Percentiles rank a stretch among this genome's conserved stretches.
phyloP scores from a whole-genome alignment of 2,113 vertebrate genomes.

The Campylorhamphus procurvoides region DNA sequence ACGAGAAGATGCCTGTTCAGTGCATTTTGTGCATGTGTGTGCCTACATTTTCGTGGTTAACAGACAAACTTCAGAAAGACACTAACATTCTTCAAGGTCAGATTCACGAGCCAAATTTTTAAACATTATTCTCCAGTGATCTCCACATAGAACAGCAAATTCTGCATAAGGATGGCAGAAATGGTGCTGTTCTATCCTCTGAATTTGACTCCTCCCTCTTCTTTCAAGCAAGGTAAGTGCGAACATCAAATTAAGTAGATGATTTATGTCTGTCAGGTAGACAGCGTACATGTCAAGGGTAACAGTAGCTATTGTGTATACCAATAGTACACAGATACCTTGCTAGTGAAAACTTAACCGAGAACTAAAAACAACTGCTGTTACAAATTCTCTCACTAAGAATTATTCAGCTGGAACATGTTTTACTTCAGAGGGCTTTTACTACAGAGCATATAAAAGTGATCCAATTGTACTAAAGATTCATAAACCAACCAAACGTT shows the following conservation, averaged over 20 bases:
- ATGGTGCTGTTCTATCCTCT: neutral
- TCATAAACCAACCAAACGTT: slow-evolving; percentile 27
- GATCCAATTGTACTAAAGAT: slow-evolving; percentile 12
- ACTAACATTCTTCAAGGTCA: neutral
- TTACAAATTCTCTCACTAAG: neutral
- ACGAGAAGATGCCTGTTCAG: neutral
- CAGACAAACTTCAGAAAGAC: neutral
- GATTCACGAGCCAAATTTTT: neutral
- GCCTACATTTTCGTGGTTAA: neutral
- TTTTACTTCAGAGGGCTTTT: slow-evolving; percentile 17
- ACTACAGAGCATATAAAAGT: slow-evolving; percentile 19
- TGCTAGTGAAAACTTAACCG: neutral
- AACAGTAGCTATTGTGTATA: neutral
- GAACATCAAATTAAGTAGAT: neutral
- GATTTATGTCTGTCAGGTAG: neutral
- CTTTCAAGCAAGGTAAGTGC: neutral
- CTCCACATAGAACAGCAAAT: neutral
- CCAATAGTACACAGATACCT: neutral
- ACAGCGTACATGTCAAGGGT: neutral
- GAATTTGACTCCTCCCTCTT: neutral
- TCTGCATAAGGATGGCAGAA: neutral
- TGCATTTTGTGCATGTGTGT: neutral
- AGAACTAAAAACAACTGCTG: neutral
- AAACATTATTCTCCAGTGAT: neutral
- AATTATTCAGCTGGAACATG: neutral